These are phyloP conservation scores for Creontiades dilutus DNA, from an alignment of 2,888 invertebrate species.

Conservation along the genomic window DNA sequence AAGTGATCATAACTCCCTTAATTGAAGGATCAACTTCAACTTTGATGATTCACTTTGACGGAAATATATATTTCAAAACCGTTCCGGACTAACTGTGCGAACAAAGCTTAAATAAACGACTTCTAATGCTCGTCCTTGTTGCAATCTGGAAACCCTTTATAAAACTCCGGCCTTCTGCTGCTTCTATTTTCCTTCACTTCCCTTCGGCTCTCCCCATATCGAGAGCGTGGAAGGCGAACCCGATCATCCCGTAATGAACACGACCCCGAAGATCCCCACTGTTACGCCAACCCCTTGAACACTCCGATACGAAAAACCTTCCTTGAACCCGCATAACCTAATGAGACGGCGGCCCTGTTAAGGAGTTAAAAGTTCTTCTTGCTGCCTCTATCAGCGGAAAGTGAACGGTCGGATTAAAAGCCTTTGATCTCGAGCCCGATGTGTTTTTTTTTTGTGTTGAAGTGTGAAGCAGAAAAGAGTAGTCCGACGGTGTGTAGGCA, in stretches of 20 bases:
- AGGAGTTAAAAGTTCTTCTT: conserved; percentile 1
- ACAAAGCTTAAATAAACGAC: too few relatives aligned
- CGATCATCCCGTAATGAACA: conserved; percentile 5
- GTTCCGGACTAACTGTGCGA: too few relatives aligned
- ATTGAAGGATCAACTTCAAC: too few relatives aligned
- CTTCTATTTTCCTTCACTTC: too few relatives aligned
- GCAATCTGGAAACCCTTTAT: too few relatives aligned
- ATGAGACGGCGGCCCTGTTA: not conserved
- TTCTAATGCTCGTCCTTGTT: too few relatives aligned
- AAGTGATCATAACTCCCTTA: too few relatives aligned
- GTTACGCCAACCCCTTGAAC: not conserved
- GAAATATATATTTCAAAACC: too few relatives aligned
- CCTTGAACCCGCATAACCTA: conserved; percentile 20
- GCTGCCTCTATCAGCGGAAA: not conserved
- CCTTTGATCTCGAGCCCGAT: conserved; percentile 23
- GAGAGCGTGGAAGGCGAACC: conserved; percentile 10
- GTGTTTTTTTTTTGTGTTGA: conserved; percentile 7
- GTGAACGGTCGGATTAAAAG: conserved; percentile 5
- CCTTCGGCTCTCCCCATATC: not conserved
- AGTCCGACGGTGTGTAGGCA: not conserved
- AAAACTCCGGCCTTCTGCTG: too few relatives aligned
- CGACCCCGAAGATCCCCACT: not conserved
- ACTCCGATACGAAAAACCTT: not conserved
- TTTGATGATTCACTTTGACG: too few relatives aligned
- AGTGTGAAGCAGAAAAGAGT: conserved; percentile 29